These are phyloP conservation scores for Maylandia zebra DNA, from an alignment of 2,113 vertebrate genomes.

Conservation along the genomic window DNA sequence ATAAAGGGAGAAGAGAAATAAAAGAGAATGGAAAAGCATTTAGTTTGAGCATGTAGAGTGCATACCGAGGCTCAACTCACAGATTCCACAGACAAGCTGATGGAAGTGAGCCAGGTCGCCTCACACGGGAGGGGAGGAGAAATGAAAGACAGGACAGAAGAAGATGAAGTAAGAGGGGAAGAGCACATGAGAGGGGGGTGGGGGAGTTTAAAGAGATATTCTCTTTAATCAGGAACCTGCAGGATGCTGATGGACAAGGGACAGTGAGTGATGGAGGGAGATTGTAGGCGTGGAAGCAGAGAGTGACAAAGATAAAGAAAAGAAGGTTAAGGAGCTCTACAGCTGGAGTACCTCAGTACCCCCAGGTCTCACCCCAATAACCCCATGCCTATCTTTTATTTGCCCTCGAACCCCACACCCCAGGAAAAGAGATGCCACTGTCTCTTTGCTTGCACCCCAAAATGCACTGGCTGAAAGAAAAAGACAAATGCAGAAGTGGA, in stretches of 20 bases:
- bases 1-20: constrained; percentile 28
- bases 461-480: constrained; percentile 5
- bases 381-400: constrained; percentile 25
- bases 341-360: constrained; percentile 52
- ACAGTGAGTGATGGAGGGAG: constrained; percentile 55
- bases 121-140: constrained; percentile 37
- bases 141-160: constrained; percentile 44
- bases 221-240: constrained; percentile 49
- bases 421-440: background rate
- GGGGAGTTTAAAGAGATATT: constrained; percentile 34
- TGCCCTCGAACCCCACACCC: background rate
- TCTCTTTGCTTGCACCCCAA: background rate
- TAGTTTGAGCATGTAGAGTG: constrained; percentile 29
- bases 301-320: constrained; percentile 45
- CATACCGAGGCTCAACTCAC: constrained; percentile 36
- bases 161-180: constrained; percentile 49
- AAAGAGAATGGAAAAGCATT: constrained; percentile 46
- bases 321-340: constrained; percentile 14
- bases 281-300: constrained; percentile 9
- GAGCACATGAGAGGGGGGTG: background rate
- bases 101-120: constrained; percentile 44
- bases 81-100: constrained; percentile 48
- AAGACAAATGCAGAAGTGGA: constrained; percentile 14
- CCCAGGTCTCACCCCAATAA: constrained; percentile 1
- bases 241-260: constrained; percentile 50